A percentile compares a stretch with the other conserved stretches of the same genome.
Evolutionary conservation across 2,888 invertebrate species (phyloP).

Genomic region (Lithophane leautieri): DNA sequence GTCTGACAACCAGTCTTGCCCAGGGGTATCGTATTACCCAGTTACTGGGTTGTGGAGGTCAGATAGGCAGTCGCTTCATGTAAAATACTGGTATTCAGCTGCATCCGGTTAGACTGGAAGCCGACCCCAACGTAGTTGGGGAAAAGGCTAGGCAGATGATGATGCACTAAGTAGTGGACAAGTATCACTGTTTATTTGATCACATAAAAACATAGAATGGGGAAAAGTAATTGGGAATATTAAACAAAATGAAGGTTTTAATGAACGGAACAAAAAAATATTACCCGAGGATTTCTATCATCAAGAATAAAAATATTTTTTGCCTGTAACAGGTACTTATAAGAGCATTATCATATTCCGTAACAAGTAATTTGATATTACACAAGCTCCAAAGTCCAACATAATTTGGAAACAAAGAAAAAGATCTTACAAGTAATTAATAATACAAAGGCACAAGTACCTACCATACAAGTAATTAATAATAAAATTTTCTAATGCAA

Average conservation of each 20-base stretch:
- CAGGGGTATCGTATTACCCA: too few relatives aligned
- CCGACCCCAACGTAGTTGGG: too few relatives aligned
- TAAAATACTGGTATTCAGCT: too few relatives aligned
- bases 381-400: constrained; percentile 30
- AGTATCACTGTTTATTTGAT: background rate
- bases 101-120: too few relatives aligned
- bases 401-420: constrained; percentile 58
- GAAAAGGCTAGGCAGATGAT: too few relatives aligned
- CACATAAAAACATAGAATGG: background rate
- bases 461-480: constrained; percentile 68
- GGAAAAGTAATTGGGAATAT: background rate
- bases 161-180: background rate
- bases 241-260: background rate
- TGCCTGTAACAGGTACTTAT: background rate
- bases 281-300: background rate
- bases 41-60: too few relatives aligned
- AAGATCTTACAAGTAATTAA: constrained; percentile 70
- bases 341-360: constrained; percentile 29
- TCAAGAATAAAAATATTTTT: background rate
- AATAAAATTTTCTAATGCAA: constrained; percentile 72
- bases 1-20: too few relatives aligned
- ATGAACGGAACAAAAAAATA: background rate
- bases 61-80: too few relatives aligned
- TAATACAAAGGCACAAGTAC: constrained; percentile 48
- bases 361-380: constrained; percentile 54